phyloP scores from a whole-genome alignment of 2,113 vertebrate species.

The Numida meleagris region DNA sequence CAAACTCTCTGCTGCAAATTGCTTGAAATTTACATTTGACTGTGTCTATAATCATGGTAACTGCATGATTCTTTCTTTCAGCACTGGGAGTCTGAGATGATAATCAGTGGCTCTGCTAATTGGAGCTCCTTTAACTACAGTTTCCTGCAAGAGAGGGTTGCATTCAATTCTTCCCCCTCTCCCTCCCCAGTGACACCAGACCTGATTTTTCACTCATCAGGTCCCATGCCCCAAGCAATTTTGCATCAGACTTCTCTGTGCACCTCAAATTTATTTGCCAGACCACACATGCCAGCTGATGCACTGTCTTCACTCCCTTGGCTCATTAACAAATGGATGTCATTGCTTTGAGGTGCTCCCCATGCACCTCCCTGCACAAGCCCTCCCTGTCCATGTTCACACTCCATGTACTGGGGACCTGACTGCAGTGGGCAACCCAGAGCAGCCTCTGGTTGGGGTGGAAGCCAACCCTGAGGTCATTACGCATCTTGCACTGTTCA shows the following conservation, averaged over 20 bases:
- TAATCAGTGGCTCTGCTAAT: neutral
- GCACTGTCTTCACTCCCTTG: neutral
- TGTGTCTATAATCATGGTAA: neutral
- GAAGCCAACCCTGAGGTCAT: neutral
- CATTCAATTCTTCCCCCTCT: neutral
- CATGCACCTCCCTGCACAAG: neutral
- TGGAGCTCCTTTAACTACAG: neutral
- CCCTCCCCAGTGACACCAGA: neutral
- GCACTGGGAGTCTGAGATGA: neutral
- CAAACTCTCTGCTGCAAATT: neutral
- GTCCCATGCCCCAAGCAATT: neutral
- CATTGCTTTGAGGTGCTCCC: neutral
- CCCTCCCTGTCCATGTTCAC: rapidly evolving
- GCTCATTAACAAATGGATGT: neutral
- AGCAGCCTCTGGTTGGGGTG: neutral
- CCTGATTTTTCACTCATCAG: neutral
- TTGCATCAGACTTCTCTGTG: neutral
- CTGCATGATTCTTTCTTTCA: neutral
- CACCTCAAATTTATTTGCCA: neutral
- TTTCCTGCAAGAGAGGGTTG: neutral
- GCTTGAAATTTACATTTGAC: neutral
- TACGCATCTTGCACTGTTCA: neutral
- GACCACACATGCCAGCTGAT: rapidly evolving
- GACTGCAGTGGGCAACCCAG: neutral
- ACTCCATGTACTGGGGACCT: neutral